These are phyloP conservation scores for Melinopterus prodromus DNA, from an alignment of 2,888 invertebrate genomes.

Conservation along the genomic window DNA sequence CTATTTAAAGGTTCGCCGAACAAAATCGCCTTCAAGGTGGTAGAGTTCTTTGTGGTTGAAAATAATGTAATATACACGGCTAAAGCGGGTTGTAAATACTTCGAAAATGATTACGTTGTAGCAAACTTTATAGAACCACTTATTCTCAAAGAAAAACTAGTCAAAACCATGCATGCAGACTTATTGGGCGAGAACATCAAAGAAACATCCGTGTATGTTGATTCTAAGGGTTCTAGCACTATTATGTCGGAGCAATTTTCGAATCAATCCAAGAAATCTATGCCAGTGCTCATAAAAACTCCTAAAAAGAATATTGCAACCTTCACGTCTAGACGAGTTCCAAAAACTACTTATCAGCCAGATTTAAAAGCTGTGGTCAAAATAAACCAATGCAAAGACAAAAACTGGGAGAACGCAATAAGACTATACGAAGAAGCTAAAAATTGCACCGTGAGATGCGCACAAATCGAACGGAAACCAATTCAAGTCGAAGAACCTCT, in stretches of 20 bases:
- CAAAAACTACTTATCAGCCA: slow-evolving; percentile 44
- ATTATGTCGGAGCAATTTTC: slow-evolving; percentile 40
- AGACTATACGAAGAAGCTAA: slow-evolving; percentile 48
- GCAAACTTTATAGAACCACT: slow-evolving; percentile 64
- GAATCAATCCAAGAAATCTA: slow-evolving; percentile 33
- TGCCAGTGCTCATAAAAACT: slow-evolving; percentile 41
- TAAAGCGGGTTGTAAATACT: slow-evolving; percentile 61
- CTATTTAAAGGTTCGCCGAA: slow-evolving; percentile 42
- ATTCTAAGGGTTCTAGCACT: slow-evolving; percentile 19
- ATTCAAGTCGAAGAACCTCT: slow-evolving; percentile 28
- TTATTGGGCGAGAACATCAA: slow-evolving; percentile 27
- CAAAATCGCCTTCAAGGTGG: slow-evolving; percentile 50
- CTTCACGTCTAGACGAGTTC: slow-evolving; percentile 42
- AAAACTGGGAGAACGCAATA: slow-evolving; percentile 47
- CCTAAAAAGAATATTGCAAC: slow-evolving; percentile 29
- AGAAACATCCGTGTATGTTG: background rate
- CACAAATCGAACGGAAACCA: slow-evolving; percentile 38
- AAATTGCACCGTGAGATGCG: slow-evolving; percentile 45
- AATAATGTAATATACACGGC: slow-evolving; percentile 61
- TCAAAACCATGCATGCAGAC: slow-evolving; percentile 42
- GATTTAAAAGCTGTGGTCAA: slow-evolving; percentile 40
- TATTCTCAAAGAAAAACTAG: slow-evolving; percentile 51
- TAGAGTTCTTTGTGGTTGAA: slow-evolving; percentile 61
- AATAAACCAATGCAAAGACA: slow-evolving; percentile 37
- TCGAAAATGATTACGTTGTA: slow-evolving; percentile 63